Conservation (phyloP, 2,888 invertebrate species). For the Tromatobia lineatoria region DNA sequence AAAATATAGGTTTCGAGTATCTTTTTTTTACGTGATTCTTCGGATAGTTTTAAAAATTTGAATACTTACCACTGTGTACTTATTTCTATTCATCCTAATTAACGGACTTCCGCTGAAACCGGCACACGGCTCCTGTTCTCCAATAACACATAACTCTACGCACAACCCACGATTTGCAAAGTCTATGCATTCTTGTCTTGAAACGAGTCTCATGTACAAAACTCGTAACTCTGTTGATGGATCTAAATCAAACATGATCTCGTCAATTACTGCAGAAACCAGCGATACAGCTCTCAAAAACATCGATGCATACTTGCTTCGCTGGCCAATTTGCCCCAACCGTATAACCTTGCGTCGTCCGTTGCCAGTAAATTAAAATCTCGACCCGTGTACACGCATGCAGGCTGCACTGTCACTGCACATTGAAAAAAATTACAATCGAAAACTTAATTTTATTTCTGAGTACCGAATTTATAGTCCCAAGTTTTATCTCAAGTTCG, state of each 20-base stretch:
- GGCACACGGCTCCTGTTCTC: slow-evolving; percentile 91
- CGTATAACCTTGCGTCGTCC: slow-evolving; percentile 76
- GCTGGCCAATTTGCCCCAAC: slow-evolving; percentile 91
- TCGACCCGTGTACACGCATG: slow-evolving; percentile 88
- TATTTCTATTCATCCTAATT: slow-evolving; percentile 88
- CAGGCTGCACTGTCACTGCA: slow-evolving; percentile 92
- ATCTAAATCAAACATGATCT: slow-evolving; percentile 70
- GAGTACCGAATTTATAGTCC: background rate
- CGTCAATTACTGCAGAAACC: slow-evolving; percentile 75
- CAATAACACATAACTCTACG: slow-evolving; percentile 90
- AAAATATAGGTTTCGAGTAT: background rate
- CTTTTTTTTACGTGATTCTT: background rate
- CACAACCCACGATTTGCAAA: slow-evolving; percentile 88
- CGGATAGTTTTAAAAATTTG: background rate
- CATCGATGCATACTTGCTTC: slow-evolving; percentile 84
- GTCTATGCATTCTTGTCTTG: slow-evolving; percentile 89
- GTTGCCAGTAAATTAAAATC: slow-evolving; percentile 75
- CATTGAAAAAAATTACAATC: slow-evolving; percentile 69
- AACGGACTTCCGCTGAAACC: slow-evolving; percentile 93
- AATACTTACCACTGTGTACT: slow-evolving; percentile 88
- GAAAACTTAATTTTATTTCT: slow-evolving; percentile 16
- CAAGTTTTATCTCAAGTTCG: no score
- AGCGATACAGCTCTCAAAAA: background rate
- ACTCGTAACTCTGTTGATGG: slow-evolving; percentile 86
- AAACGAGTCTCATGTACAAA: slow-evolving; percentile 89